Evolutionary conservation across 2,113 vertebrate species (phyloP), one percentile per base, ranked within the genome.

Genomic region (Rostratula benghalensis): DNA sequence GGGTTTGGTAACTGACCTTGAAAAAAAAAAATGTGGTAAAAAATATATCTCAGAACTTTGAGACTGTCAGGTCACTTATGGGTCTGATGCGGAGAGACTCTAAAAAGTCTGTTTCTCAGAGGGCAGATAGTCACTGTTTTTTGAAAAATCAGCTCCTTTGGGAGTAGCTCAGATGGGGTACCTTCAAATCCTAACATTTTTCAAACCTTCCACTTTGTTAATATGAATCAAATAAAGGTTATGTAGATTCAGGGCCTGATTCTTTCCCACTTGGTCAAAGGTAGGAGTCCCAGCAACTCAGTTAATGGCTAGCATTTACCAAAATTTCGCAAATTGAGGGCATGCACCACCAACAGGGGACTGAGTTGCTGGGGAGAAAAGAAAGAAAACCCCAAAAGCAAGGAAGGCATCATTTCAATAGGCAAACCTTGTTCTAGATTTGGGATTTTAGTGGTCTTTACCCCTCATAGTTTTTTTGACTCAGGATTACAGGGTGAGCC

Each of bases 291-390:
- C 24, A 35, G 8, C 9, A 65, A 18, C 37, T 35, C 18, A 23
- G 21, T 7, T 37, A 75, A 39, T 6, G 21, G 6, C 30, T 63
- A 27, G 50, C 39, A 35, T 8, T 46, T 48, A 43, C 4, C 20
- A 39, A 57, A 63, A 12, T 45, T 37, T n/a, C 23, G 8, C 5
- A 45, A 23, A 31, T 1, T 22, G 20, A 45, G 35, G 31, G 27
- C 54, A 89, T 4, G 13, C 3, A 24, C 18, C 15, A 25, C 4
- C 9, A 39, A 16, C 0, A 0, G 28, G 69, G 30, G 18, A 41
- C 20, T 28, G 21, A 43, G 50, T 13, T 57, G 33, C 33, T 57
- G 43, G 31, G 13, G 24, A 48, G 28, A 45, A 12, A 25, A 41
- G 25, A 64, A n/a, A n/a, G 56, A 46, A 86, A 57, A 48, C n/a